These are phyloP conservation scores for Drosophila tropicalis DNA, from an alignment of 1,140 invertebrate genomes.

Conservation along the genomic window DNA sequence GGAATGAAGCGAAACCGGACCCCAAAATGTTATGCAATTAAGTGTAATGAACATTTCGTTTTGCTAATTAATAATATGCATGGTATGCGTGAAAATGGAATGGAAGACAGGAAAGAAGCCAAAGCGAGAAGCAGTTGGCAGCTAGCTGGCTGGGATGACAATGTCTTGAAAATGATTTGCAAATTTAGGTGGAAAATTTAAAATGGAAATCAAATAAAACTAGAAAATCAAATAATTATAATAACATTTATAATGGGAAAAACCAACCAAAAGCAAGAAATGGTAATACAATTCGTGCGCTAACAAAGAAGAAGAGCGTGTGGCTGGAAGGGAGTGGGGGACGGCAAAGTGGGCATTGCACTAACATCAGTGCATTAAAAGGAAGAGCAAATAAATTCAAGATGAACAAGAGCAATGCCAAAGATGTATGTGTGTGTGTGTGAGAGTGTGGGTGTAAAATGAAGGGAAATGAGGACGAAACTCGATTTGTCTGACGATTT, in stretches of 20 bases:
- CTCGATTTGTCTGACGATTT: constrained; percentile 45
- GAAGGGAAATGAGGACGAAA: constrained; percentile 32
- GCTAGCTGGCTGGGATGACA: not conserved
- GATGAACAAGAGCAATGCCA: constrained; percentile 15
- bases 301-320: not conserved
- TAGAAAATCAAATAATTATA: constrained; percentile 23
- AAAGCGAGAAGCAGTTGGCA: not conserved
- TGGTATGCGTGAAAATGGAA: constrained; percentile 12
- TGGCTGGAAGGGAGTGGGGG: not conserved
- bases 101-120: not conserved
- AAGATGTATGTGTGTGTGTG: not conserved
- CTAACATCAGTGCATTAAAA: not conserved
- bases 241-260: constrained; percentile 13
- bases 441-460: no score
- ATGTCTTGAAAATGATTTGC: constrained; percentile 1
- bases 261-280: not conserved
- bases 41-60: constrained; percentile 29
- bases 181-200: constrained; percentile 1
- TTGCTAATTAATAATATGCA: constrained; percentile 32
- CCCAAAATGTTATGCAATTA: constrained; percentile 35
- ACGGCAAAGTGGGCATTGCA: constrained; percentile 7
- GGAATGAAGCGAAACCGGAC: not conserved
- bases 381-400: constrained; percentile 14
- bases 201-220: not conserved
- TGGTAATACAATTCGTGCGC: constrained; percentile 8